A percentile compares a stretch with the other conserved stretches of the same genome.
Conservation (phyloP, 2,888 invertebrate genomes). For the Siphlonurus alternatus region DNA sequence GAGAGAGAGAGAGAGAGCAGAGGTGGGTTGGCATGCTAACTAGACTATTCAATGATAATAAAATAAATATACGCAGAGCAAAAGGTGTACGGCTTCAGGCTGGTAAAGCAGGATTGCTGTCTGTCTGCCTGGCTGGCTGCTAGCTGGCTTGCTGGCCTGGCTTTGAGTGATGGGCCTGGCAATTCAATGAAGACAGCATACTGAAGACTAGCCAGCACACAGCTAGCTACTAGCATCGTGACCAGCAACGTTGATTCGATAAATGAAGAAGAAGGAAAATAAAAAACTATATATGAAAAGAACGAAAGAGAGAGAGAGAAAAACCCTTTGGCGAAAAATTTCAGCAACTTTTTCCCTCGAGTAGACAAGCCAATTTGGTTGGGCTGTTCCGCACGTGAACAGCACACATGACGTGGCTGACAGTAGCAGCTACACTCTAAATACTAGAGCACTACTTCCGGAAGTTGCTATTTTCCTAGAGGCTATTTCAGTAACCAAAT, state of each 20-base stretch:
- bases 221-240: conserved; percentile 3
- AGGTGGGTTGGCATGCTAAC: not conserved
- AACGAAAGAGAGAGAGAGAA: not conserved
- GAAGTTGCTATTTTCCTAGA: too few species aligned
- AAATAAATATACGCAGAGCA: not conserved
- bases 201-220: not conserved
- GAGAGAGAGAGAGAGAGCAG: not conserved
- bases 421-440: too few species aligned
- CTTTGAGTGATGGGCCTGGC: not conserved
- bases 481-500: not conserved
- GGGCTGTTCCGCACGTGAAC: not conserved
- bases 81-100: not conserved
- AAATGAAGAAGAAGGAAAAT: not conserved
- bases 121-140: too few species aligned
- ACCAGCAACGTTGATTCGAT: conserved; percentile 1
- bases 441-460: too few species aligned
- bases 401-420: not conserved
- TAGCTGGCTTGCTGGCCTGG: too few species aligned
- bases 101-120: not conserved
- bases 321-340: not conserved
- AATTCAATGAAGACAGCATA: not conserved
- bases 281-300: too few species aligned
- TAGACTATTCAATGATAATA: not conserved
- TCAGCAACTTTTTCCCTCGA: conserved; percentile 1
- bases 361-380: conserved; percentile 1